phyloP scores from a whole-genome alignment of 2,888 invertebrate species.

The Abscondita cerata region DNA sequence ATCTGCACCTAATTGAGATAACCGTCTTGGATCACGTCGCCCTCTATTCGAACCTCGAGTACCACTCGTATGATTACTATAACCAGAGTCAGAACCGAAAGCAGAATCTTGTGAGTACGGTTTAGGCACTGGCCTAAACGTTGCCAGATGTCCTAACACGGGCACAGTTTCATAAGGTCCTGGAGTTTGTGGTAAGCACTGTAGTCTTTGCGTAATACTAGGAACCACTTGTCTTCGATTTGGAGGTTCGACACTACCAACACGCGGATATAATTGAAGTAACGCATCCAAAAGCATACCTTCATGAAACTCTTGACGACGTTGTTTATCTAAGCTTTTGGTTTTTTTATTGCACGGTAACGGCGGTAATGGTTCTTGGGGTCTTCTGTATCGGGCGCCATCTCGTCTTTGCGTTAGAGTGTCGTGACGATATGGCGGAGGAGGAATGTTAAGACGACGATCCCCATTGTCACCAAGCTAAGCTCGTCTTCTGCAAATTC shows the following conservation, averaged over 20 bases:
- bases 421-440: constrained; percentile 53
- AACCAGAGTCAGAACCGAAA: constrained; percentile 85
- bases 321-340: constrained; percentile 60
- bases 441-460: constrained; percentile 56
- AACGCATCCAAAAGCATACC: constrained; percentile 79
- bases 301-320: constrained; percentile 78
- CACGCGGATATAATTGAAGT: constrained; percentile 74
- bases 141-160: constrained; percentile 68
- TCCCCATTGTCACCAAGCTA: constrained; percentile 62
- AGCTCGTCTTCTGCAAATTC: constrained; percentile 87
- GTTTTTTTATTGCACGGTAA: constrained; percentile 64
- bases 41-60: constrained; percentile 56
- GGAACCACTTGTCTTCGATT: constrained; percentile 47
- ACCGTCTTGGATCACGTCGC: constrained; percentile 53
- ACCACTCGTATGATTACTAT: constrained; percentile 81
- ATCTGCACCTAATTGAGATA: constrained; percentile 59
- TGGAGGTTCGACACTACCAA: constrained; percentile 69
- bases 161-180: constrained; percentile 75
- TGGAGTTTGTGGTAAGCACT: constrained; percentile 55
- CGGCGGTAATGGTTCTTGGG: constrained; percentile 66
- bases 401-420: constrained; percentile 59
- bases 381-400: constrained; percentile 64
- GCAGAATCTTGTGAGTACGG: constrained; percentile 77
- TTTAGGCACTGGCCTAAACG: constrained; percentile 68
- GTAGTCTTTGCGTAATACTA: constrained; percentile 57